Base-by-base conservation (phyloP, 2,888 invertebrate genomes). In the Meiosimyza decipiens region DNA sequence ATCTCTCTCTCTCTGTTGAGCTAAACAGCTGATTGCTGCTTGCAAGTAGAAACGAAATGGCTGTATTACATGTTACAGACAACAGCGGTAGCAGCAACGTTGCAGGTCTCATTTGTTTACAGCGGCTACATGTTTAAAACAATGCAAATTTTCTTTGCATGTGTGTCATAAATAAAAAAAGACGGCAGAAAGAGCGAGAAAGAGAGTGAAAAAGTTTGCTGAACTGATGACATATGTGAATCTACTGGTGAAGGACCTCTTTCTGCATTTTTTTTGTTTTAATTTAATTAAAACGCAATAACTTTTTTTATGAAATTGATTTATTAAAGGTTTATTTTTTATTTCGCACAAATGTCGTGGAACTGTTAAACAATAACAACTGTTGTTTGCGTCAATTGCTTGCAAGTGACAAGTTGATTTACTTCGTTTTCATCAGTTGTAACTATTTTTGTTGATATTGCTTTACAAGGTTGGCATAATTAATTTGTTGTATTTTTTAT, bases 181-280 rank as follows among this genome's bases (percentile, higher is more conserved):
- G 40, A 9, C 1, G 1, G 40, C 22, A 18, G 55, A 3, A 7
- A 55, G 55, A 18, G 55, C 5, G 18, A 55, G 22, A 6, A 55
- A 18, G 18, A 18, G 55, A 55, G 18, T 6, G 55, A 18, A 1
- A 15, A 28, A 57, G 57, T 57, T 57, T 22, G 57, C 63, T 63
- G 18, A 40, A 47, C 63, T 47, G 63, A 63, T 63, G 63, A 63
- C 63, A 63, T 49, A 63, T 63, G 63, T 47, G 63, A 63, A 47
- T 11, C 47, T 49, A 47, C 13, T 18, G 63, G 40, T 63, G 63
- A 63, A 63, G 63, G 63, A 63, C 63, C 63, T 47, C 47, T 40
- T 63, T 18, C 22, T 12, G 18, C 12, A 57, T 28, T 28, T 40
- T 40, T 40, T 40, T 40, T 40, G 6, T 40, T 5, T 40, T 9